Conservation (phyloP, 2,113 vertebrate genomes). For the Dasyprocta punctata region DNA sequence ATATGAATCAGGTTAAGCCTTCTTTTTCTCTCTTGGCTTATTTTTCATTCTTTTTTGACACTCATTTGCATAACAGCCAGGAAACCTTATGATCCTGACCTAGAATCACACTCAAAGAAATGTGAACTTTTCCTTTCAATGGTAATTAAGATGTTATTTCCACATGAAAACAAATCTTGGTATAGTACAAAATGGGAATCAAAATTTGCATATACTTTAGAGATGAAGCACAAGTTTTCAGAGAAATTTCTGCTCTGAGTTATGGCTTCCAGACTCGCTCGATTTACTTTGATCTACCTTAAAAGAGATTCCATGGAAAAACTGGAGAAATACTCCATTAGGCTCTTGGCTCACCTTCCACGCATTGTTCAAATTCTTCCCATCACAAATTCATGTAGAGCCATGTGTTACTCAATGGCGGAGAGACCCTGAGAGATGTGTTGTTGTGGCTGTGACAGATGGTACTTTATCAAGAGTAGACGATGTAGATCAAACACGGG, state of each 20-base stretch:
- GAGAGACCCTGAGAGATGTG: neutral
- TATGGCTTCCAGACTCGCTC: neutral
- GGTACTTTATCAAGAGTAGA: too few species aligned
- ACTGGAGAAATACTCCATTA: neutral
- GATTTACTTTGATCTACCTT: neutral
- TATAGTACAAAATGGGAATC: neutral
- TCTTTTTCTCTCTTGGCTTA: neutral
- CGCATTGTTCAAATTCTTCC: neutral
- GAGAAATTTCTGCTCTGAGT: neutral
- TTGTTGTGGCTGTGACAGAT: neutral
- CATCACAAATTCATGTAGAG: too few species aligned
- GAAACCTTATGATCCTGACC: neutral
- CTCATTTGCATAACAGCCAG: neutral
- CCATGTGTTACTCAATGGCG: neutral
- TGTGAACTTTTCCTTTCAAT: neutral
- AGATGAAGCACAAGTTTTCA: neutral
- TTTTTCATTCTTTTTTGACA: neutral
- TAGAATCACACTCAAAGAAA: neutral
- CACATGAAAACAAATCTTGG: conserved; percentile 5
- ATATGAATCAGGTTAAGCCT: neutral
- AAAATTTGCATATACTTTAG: neutral
- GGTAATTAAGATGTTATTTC: conserved; percentile 17
- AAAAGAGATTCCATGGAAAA: neutral
- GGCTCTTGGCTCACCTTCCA: neutral
- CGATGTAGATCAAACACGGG: neutral